Conservation (phyloP, 2,113 vertebrate species). For the Brachyhypopomus gauderio region DNA sequence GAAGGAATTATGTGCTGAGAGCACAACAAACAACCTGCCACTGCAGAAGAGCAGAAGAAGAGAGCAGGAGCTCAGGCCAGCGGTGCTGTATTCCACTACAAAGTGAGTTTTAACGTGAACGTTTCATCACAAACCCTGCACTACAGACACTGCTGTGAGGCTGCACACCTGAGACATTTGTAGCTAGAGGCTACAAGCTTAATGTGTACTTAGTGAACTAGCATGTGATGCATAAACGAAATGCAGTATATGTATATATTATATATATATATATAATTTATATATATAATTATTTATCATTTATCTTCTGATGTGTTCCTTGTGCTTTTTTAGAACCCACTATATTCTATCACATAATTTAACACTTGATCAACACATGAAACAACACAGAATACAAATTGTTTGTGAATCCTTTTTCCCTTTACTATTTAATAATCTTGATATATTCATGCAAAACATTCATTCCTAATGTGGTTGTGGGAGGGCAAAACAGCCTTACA, state of each 20-base stretch:
- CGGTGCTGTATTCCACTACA: not conserved
- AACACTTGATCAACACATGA: no score
- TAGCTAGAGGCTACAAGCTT: not conserved
- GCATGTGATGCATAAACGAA: not conserved
- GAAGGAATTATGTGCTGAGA: not conserved
- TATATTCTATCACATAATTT: no score
- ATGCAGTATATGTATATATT: not conserved
- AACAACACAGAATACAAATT: no score
- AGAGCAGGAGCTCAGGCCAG: not conserved
- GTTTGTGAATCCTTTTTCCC: no score
- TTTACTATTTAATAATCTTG: no score
- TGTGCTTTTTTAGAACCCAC: no score
- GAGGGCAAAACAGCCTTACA: not conserved
- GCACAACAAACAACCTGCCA: not conserved
- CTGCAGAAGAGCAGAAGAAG: not conserved
- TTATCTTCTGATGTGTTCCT: no score
- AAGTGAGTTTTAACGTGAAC: not conserved
- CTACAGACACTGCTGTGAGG: not conserved
- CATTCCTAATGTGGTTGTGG: no score
- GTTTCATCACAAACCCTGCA: not conserved
- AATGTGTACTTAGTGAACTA: not conserved
- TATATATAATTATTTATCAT: no score
- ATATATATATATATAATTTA: no score
- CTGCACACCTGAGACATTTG: not conserved
- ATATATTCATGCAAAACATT: no score